Percentiles rank a stretch among this genome's conserved stretches.
Conservation (phyloP, 2,797 vertebrate genomes). For the Dermochelys coriacea region DNA sequence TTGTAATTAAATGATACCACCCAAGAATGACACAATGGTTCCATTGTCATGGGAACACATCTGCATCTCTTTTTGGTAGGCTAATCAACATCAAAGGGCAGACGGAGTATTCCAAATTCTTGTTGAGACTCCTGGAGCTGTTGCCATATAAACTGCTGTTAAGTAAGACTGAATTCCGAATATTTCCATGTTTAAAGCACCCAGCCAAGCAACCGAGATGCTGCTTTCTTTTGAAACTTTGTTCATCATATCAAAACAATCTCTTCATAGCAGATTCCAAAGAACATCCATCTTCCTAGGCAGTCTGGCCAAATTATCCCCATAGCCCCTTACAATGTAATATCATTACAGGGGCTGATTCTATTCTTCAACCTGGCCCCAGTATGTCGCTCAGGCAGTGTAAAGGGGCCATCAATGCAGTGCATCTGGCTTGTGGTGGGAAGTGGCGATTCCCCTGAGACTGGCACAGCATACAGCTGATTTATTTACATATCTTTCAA, state of each 20-base stretch:
- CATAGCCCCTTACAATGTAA: background rate
- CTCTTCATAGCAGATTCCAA: background rate
- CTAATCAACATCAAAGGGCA: background rate
- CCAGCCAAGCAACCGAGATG: accelerated
- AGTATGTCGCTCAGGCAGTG: background rate
- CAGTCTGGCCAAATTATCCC: background rate
- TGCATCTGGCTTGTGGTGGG: background rate
- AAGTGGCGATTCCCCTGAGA: background rate
- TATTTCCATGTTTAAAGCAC: background rate
- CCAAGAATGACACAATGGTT: background rate
- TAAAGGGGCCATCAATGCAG: background rate
- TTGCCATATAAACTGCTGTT: background rate
- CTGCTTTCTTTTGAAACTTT: background rate
- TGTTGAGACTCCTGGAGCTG: background rate
- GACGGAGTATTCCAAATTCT: background rate
- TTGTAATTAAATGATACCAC: background rate
- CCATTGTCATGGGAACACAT: background rate
- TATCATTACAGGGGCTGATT: background rate
- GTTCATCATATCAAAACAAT: background rate
- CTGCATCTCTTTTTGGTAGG: background rate
- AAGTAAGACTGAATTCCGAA: background rate
- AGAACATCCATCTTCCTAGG: background rate
- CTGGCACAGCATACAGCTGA: background rate
- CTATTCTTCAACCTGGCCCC: background rate
- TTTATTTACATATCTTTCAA: background rate